Base-by-base conservation (phyloP, 30 jellyfish, hydroid and myxozoan genomes). In the Haliclystus octoradiatus region DNA sequence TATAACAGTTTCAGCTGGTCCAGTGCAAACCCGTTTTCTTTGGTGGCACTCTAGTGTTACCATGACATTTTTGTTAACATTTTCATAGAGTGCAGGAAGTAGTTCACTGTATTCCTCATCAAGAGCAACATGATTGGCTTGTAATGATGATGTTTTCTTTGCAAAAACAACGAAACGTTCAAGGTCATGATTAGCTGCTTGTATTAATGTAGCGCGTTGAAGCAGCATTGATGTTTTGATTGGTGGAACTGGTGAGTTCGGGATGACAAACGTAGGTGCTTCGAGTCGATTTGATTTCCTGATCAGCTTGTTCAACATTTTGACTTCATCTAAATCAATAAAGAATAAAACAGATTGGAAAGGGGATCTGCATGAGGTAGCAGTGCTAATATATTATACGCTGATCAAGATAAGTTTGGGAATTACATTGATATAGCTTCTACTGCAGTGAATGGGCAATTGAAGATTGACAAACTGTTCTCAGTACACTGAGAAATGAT, bases 101-200 rank as follows among this genome's bases (percentile, higher is more conserved):
- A 79, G 24, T 35, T 86, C 96, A 33, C 32, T 2, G 63, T 68
- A 86, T 49, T 78, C 94, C 13, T 69, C 85, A 51, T 86, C 96
- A 62, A 86, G 73, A 26, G 79, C 94, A 0, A 70, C 70, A 65
- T 86, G 89, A 57, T 71, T 71, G 47, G 93, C 92, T 62, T 33
- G 35, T 1, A 79, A 60, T 1, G 66, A 25, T 23, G 86, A 63
- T 28, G 92, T 34, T 29, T 50, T 61, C 69, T 86, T 79, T 15
- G 96, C 90, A 52, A 64, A 78, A 22, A 47, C 60, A 24, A 86
- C 69, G 30, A 86, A 62, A 26, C 80, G 71, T 34, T 78, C 87
- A 64, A 86, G 35, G 50, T 86, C 94, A 46, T 63, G 40, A 64
- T 73, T 73, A 50, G 78, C 35, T 4, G 71, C 92, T 34, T 86